Evolutionary conservation across 2,113 vertebrate species (phyloP).

Genomic region (Ardeotis arabs): DNA sequence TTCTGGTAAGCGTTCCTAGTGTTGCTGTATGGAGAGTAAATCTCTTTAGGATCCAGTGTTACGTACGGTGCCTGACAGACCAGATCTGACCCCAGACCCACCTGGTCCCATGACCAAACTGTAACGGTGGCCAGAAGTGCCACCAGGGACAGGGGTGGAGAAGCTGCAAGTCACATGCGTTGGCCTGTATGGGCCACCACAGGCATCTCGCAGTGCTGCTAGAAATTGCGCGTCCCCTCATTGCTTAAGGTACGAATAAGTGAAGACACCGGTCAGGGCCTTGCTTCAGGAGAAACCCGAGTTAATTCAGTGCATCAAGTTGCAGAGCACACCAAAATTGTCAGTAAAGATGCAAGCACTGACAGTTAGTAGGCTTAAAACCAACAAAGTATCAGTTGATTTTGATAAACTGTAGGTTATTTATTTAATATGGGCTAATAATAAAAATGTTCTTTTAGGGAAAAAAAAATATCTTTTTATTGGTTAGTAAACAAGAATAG

Average conservation of each 20-base stretch:
- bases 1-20: background rate
- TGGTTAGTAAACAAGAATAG: background rate
- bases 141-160: background rate
- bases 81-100: background rate
- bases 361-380: background rate
- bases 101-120: background rate
- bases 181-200: background rate
- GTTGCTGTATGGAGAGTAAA: background rate
- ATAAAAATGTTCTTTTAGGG: background rate
- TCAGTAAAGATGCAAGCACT: background rate
- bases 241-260: accelerated
- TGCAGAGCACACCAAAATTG: background rate
- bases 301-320: too few relatives aligned
- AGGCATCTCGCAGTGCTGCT: background rate
- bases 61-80: background rate
- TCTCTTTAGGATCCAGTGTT: background rate
- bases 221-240: accelerated
- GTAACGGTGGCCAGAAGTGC: background rate
- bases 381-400: background rate
- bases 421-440: background rate
- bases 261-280: too few relatives aligned
- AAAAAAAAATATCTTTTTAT: background rate
- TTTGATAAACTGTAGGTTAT: background rate
- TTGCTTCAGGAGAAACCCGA: accelerated
- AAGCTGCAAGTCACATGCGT: background rate